Evolutionary conservation across 2,113 vertebrate genomes (phyloP), one percentile per base, ranked within the genome.

Genomic region (Nothoprocta pentlandii): DNA sequence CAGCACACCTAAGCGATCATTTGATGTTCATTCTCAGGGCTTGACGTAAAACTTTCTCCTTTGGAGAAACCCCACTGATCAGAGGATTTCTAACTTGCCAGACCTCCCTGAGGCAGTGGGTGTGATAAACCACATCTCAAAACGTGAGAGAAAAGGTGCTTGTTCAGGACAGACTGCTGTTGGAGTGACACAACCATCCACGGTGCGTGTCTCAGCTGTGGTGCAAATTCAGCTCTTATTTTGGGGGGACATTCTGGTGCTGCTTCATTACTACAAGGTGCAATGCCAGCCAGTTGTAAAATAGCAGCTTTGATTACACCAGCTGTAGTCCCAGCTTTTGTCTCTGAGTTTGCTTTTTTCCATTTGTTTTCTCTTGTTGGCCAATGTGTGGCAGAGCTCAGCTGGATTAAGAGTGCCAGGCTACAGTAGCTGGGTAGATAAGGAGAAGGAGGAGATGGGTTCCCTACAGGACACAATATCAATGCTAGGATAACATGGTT

Each of bases 371-470:
- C 47, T 67, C 58, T 92, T 81, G 74, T 12, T 85, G 59, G 91
- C 87, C 81, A 85, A 92, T 5, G 26, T 85, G n/a, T 85, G 63
- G 84, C 76, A 82, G 69, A 85, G 66, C 32, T 84, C 74, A 87
- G 61, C 51, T 15, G 10, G 71, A 77, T 16, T 67, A 32, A 76
- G 63, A 93, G 23, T 67, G 53, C 30, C 54, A 51, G 62, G 66
- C 76, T 87, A 89, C 54, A 94, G 80, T 95, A 61, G 63, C 86
- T 80, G 59, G n/a, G 47, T 34, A 93, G 86, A 87, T 79, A 92
- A 93, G 66, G 22, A 77, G 46, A 28, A 89, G 89, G 70, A 89
- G 89, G 70, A 89, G 51, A 81, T 87, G 1, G 81, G 21, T 87
- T 92, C 34, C 64, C 42, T 81, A 64, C 68, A 44, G 39, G 74